Evolutionary conservation across 1,140 invertebrate species (phyloP).

Genomic region (Drosophila yakuba): DNA sequence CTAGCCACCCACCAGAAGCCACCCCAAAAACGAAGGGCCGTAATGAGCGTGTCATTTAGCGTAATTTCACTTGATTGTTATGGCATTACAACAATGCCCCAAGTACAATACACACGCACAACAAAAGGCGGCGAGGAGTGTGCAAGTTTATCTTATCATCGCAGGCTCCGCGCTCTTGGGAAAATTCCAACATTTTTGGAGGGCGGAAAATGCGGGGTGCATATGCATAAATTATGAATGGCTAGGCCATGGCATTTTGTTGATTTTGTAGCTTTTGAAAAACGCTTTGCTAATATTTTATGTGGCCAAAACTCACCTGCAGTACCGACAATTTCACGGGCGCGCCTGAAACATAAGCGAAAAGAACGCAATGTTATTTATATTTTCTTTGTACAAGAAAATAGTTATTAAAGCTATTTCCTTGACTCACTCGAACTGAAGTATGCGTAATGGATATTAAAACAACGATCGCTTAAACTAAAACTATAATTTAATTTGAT

Average conservation of each 20-base stretch:
- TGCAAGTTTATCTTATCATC: slow-evolving; percentile 73
- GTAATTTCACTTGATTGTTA: slow-evolving; percentile 81
- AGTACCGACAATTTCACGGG: not conserved
- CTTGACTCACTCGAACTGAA: no score
- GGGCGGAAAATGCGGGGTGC: not conserved
- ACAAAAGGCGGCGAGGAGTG: slow-evolving; percentile 17
- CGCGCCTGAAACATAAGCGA: not conserved
- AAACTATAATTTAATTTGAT: not conserved
- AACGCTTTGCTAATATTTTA: not conserved
- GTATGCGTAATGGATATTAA: no score
- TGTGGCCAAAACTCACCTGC: slow-evolving; percentile 20
- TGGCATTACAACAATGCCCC: slow-evolving; percentile 70
- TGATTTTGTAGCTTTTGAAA: slow-evolving; percentile 22
- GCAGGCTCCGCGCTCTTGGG: slow-evolving; percentile 34
- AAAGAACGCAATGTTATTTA: not conserved
- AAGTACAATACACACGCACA: slow-evolving; percentile 43
- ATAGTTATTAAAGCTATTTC: not conserved
- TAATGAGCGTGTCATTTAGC: slow-evolving; percentile 82
- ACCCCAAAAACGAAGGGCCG: slow-evolving; percentile 32
- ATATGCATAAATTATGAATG: slow-evolving; percentile 38
- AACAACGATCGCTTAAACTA: not conserved
- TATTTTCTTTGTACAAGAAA: not conserved
- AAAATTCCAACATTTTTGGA: slow-evolving; percentile 22
- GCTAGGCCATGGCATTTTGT: slow-evolving; percentile 5
- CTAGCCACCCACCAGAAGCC: not conserved